Conservation (phyloP, 2,113 vertebrate species). For the Saimiri boliviensis region DNA sequence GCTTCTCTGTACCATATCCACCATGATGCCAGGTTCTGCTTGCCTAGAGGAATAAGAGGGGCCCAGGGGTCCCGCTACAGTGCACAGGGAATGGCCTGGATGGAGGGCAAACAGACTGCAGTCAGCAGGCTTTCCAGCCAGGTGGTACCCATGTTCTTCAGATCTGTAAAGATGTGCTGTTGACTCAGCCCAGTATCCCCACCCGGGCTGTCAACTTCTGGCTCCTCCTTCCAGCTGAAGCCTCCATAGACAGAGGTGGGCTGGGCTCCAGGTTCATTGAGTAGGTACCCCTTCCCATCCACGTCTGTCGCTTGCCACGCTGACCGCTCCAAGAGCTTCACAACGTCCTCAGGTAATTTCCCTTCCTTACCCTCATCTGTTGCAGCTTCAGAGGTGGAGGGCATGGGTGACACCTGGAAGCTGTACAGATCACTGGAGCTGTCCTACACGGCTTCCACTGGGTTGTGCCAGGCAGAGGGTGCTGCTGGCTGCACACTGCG, state of each 20-base stretch:
- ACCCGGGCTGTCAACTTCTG: conserved; percentile 74
- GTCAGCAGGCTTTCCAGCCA: conserved; percentile 77
- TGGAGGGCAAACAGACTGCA: conserved; percentile 58
- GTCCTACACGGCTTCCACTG: conserved; percentile 81
- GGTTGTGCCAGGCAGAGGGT: conserved; percentile 74
- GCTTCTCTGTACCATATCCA: conserved; percentile 57
- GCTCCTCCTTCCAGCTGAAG: conserved; percentile 81
- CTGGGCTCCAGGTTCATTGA: conserved; percentile 81
- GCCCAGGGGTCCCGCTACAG: conserved; percentile 65
- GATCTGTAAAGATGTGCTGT: conserved; percentile 68
- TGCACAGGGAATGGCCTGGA: conserved; percentile 81
- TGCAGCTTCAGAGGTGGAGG: conserved; percentile 80
- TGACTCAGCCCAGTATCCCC: conserved; percentile 77
- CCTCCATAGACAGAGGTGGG: conserved; percentile 62
- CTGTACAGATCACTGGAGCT: conserved; percentile 86
- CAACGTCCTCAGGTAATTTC: conserved; percentile 72
- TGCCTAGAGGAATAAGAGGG: not conserved
- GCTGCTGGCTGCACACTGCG: conserved; percentile 71
- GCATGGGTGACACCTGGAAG: conserved; percentile 86
- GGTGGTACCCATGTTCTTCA: conserved; percentile 76
- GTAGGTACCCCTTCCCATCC: conserved; percentile 84
- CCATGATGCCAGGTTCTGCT: conserved; percentile 42
- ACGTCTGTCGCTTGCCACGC: conserved; percentile 83
- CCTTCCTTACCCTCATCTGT: conserved; percentile 77
- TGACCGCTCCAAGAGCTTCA: conserved; percentile 78